Evolutionary conservation across 2,113 vertebrate species (phyloP), one percentile per base, ranked within the genome.

Genomic region (Lophius piscatorius): DNA sequence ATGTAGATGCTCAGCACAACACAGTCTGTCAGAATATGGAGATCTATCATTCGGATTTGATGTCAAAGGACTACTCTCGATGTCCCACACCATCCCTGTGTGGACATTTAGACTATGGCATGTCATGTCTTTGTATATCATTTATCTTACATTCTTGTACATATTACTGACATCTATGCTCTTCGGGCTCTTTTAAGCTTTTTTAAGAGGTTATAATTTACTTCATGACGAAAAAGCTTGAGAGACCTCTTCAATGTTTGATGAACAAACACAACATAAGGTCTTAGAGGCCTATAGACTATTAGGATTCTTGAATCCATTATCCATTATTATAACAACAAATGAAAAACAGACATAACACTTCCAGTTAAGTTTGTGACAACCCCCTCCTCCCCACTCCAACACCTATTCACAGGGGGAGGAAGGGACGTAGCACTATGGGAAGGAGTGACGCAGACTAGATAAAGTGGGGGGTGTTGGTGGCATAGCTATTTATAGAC

Each of bases 401-500:
- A n/a, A n/a, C n/a, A n/a, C n/a, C n/a, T n/a, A n/a, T n/a, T n/a
- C n/a, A n/a, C n/a, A n/a, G 59, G 58, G 21, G 4, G 61, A 54
- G 51, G 35, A 39, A 50, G 41, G 9, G 38, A 47, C 60, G 68
- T 49, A 44, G 66, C 62, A 46, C 65, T 74, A 46, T 36, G 68
- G 68, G 52, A 74, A 40, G 47, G 26, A 76, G 63, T 90, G 85
- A 87, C 83, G 82, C 78, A 87, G 73, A 44, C 60, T 63, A 49
- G 50, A 62, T 65, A 66, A 72, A 79, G 75, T 23, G 40, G 50
- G 73, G 78, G 79, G 77, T 59, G 69, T 56, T 47, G 76, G 63
- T 80, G 68, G 60, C 67, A 77, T 36, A 40, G 63, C 66, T 90
- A 90, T 89, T 84, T 88, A 82, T 86, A 88, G 76, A 56, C 20